Base-by-base conservation (phyloP, 2,888 invertebrate genomes). In the Drosophila mayaguana region DNA sequence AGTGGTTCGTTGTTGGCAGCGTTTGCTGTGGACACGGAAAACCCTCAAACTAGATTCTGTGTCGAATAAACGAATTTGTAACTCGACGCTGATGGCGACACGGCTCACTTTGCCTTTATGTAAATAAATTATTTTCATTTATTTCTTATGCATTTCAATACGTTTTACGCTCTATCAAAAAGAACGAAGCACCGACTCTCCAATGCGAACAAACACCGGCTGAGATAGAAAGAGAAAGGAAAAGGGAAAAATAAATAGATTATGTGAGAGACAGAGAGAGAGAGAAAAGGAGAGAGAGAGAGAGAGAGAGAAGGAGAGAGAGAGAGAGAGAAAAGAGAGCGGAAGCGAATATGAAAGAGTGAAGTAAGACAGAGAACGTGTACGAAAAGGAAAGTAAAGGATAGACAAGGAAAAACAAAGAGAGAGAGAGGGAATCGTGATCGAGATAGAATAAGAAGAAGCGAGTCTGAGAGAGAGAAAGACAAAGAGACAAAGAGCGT, bases 51-150 rank as follows among this genome's bases (percentile, higher is more conserved):
- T 38, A 46, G 25, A 50, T 59, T 54, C 63, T 64, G 51, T 36
- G 22, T 42, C 22, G 28, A 22, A 32, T 22, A 78, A 84, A 80
- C 63, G 70, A 86, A 83, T 80, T 84, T 84, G 63, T 70, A 78
- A 80, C 73, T 74, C 72, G 73, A 81, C 79, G 73, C 76, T 76
- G 72, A 63, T 48, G 69, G 48, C 48, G 28, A 28, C 48, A 18
- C 59, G 28, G 45, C 78, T 78, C 75, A 71, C 76, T 48, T 59
- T 59, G 22, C 54, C 59, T 18, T 77, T 74, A 70, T 73, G 73
- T 54, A 56, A 54, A 48, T 59, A 28, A 38, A 59, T 48, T 48
- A 38, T 20, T 59, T 59, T 40, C 46, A 38, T 48, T 38, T 38
- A 38, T 59, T 48, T 48, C 48, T 28, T 48, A 48, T 48, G 25